phyloP scores from a whole-genome alignment of 2,113 vertebrate species.

The Prunella fulvescens region DNA sequence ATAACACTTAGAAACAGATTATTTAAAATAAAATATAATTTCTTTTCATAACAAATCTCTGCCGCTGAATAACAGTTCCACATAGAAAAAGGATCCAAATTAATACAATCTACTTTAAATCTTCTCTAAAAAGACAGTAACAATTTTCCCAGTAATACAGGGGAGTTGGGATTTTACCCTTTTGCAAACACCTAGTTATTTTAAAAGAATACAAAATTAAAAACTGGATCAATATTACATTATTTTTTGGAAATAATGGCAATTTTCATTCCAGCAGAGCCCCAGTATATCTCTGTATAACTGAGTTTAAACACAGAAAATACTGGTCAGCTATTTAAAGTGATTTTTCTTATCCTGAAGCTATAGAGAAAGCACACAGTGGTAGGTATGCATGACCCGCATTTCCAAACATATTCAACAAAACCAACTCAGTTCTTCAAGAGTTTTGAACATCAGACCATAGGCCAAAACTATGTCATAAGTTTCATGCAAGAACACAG shows the following conservation, averaged over 20 bases:
- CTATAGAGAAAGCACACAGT: neutral
- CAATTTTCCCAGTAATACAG: neutral
- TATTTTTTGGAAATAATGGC: neutral
- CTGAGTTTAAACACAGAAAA: neutral
- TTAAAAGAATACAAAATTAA: neutral
- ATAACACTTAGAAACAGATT: neutral
- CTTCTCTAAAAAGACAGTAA: neutral
- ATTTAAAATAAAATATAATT: neutral
- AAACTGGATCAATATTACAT: neutral
- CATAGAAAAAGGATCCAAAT: neutral
- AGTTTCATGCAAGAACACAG: neutral
- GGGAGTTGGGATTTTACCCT: neutral
- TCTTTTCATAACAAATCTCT: neutral
- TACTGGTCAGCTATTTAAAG: neutral
- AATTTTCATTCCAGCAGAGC: neutral
- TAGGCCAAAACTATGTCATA: neutral
- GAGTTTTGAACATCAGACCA: neutral
- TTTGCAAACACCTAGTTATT: neutral
- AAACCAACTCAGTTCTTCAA: neutral
- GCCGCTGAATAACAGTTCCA: neutral
- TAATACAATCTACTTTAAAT: neutral
- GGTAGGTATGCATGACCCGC: neutral
- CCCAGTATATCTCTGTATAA: neutral
- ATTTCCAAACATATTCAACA: neutral
- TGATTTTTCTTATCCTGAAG: neutral